Evolutionary conservation across 2,113 vertebrate genomes (phyloP).

Genomic region (Laticauda colubrina): DNA sequence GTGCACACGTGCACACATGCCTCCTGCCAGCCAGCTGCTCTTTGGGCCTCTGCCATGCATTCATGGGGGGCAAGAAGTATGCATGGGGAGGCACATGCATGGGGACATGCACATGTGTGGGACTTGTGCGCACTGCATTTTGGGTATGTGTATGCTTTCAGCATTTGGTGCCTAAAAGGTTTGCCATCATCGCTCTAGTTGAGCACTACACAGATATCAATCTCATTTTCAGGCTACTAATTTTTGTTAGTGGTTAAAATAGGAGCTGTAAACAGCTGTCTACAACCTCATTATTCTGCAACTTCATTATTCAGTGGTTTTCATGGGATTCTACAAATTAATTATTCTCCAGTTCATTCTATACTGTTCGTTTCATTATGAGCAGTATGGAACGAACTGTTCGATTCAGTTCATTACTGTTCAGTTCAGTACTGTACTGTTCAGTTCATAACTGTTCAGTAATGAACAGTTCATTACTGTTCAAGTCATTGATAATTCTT

Average conservation of each 20-base stretch:
- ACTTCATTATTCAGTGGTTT: slow-evolving; percentile 8
- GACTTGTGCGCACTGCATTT: too few species aligned
- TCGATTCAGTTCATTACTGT: background rate
- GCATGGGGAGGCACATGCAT: too few species aligned
- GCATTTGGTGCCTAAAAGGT: too few species aligned
- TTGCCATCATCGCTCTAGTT: too few species aligned
- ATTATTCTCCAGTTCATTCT: too few species aligned
- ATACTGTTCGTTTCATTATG: background rate
- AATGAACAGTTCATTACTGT: background rate
- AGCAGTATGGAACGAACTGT: background rate
- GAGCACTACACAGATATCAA: background rate
- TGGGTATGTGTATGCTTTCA: too few species aligned
- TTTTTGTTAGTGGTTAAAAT: background rate
- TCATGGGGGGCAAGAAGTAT: too few species aligned
- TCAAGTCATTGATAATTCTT: background rate
- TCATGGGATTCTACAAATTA: background rate
- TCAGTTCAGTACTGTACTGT: background rate
- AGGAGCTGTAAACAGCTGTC: slow-evolving; percentile 9
- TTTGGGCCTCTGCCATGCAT: too few species aligned
- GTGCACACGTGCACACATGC: too few species aligned
- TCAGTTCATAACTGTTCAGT: too few species aligned
- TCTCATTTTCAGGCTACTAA: background rate
- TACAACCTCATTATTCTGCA: background rate
- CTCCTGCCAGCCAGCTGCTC: too few species aligned
- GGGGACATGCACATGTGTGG: too few species aligned